Evolutionary conservation across 2,113 vertebrate species (phyloP), one percentile per base, ranked within the genome.

Genomic region (Caranx melampygus): DNA sequence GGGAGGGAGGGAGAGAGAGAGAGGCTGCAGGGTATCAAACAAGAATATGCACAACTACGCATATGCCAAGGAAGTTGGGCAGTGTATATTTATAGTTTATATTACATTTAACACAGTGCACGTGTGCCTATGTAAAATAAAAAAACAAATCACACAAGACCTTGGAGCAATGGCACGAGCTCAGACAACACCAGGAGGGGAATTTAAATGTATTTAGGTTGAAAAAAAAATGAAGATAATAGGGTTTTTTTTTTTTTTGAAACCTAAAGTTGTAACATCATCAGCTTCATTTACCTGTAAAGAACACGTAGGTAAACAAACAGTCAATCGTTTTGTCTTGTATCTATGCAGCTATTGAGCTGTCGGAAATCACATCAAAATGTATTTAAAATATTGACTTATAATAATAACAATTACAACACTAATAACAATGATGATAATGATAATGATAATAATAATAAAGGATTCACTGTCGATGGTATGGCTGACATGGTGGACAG

Each of bases 371-470:
- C 3, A 35, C 49, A 35, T 72, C 6, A 31, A 3, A 71, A 62
- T 42, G 3, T 35, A 26, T 44, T 18, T 5, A 5, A 58, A 75
- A 54, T 35, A 52, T 35, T 59, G 6, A 31, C 16, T 58, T 52
- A 42, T 52, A 37, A 55, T 16, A 67, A 59, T 52, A 35, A 68
- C 1, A 59, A 60, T 11, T 63, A 55, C 13, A 47, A 54, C 49
- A 52, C 81, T 52, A 64, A 57, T 60, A 64, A 51, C 34, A 18
- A 72, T 13, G 47, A 78, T 55, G 31, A 55, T 57, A 64, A 79
- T 42, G 69, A 57, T 3, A 47, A 73, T 44, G 21, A 42, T n/a
- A 42, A 52, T 57, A 72, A 63, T 72, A 65, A 75, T 37, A 21
- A 62, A 20, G 7, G 1, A 2, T 1, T 34, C 35, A 60, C 37